phyloP scores from a whole-genome alignment of 2,888 invertebrate species.

The Cybosia mesomella region DNA sequence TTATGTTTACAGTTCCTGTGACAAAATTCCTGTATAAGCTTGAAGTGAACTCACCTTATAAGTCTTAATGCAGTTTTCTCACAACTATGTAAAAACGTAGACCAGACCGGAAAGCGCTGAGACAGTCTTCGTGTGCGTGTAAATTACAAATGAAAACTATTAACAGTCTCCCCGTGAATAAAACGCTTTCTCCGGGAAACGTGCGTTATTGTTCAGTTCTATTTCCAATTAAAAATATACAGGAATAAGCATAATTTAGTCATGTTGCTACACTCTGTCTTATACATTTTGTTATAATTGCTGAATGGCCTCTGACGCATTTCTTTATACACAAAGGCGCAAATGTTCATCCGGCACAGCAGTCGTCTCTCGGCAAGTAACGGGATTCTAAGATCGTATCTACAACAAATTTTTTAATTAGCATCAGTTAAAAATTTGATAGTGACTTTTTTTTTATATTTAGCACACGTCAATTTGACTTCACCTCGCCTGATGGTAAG shows the following conservation, averaged over 20 bases:
- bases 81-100: constrained; percentile 24
- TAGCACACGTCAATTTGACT: no score
- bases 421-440: background rate
- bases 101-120: constrained; percentile 51
- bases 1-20: no score
- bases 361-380: background rate
- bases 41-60: no score
- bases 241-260: constrained; percentile 2
- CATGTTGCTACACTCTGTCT: background rate
- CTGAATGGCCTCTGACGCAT: no score
- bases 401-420: background rate
- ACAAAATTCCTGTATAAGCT: no score
- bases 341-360: no score
- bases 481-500: no score
- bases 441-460: no score
- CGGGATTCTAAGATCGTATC: background rate
- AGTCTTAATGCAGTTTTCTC: background rate
- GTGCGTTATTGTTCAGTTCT: constrained; percentile 23
- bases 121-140: constrained; percentile 48
- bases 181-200: constrained; percentile 45
- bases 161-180: constrained; percentile 46
- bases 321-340: no score
- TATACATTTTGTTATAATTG: background rate
- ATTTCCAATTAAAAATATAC: constrained; percentile 10
- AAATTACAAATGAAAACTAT: constrained; percentile 56